phyloP scores from a whole-genome alignment of 2,113 vertebrate species.

The Hemiprocne comata region DNA sequence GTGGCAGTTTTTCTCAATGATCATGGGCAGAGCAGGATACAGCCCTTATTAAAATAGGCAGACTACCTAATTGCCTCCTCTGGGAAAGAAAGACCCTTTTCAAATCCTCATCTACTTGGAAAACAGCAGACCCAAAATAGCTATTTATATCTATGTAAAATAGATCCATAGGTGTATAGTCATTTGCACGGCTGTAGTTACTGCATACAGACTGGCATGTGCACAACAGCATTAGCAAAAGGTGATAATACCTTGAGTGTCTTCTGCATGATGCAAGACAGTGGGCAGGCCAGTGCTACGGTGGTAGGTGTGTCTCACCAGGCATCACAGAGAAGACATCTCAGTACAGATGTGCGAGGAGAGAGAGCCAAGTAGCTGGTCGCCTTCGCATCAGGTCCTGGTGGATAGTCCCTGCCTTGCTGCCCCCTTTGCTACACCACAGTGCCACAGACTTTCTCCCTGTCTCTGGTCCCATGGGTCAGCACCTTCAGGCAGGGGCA shows the following conservation, averaged over 20 bases:
- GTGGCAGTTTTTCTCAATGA: neutral
- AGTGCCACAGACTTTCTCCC: neutral
- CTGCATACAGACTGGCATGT: too few species aligned
- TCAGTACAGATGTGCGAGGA: neutral
- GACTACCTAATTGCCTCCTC: neutral
- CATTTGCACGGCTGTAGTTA: neutral
- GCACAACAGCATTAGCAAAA: neutral
- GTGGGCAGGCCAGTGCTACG: neutral
- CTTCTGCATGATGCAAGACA: neutral
- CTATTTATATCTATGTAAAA: neutral
- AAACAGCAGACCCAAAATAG: neutral
- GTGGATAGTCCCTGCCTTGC: neutral
- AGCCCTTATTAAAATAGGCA: neutral
- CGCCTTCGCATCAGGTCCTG: accelerated
- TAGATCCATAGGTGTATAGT: too few species aligned
- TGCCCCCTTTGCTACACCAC: neutral
- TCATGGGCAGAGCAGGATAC: neutral
- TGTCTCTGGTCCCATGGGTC: neutral
- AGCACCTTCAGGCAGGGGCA: neutral
- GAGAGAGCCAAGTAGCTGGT: neutral
- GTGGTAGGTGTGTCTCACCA: neutral
- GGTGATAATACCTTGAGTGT: neutral
- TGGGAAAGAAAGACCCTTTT: neutral
- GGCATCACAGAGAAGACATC: neutral
- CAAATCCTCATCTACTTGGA: neutral